phyloP scores from a whole-genome alignment of 2,113 vertebrate species.

The Sminthopsis crassicaudata region DNA sequence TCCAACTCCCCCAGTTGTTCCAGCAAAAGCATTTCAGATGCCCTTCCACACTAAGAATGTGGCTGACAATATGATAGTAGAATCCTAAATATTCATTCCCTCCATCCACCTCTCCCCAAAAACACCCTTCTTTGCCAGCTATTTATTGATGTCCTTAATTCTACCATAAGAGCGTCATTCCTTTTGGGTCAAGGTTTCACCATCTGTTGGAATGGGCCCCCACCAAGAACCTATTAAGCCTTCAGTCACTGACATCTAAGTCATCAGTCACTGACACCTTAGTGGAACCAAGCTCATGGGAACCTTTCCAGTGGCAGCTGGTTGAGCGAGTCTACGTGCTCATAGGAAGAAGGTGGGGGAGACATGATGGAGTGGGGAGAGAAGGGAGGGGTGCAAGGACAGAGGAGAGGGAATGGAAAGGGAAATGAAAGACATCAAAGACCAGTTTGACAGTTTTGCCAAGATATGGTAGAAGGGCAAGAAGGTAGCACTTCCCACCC shows the following conservation, averaged over 20 bases:
- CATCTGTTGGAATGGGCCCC: background rate
- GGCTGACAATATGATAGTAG: background rate
- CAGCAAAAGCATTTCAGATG: background rate
- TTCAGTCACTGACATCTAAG: background rate
- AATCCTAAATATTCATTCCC: background rate
- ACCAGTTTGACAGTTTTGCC: background rate
- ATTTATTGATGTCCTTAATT: background rate
- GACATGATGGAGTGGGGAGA: background rate
- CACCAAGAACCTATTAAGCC: background rate
- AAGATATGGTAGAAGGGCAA: background rate
- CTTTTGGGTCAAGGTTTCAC: background rate
- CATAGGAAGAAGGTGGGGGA: background rate
- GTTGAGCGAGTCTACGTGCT: background rate
- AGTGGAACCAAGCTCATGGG: background rate
- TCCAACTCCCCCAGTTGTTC: background rate
- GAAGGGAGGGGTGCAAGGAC: background rate
- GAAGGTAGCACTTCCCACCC: background rate
- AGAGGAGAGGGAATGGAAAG: background rate
- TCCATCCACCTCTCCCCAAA: background rate
- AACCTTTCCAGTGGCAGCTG: slow-evolving; percentile 1
- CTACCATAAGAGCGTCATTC: background rate
- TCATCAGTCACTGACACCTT: background rate
- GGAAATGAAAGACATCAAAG: background rate
- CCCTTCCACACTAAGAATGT: background rate
- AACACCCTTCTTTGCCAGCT: background rate